phyloP scores from a whole-genome alignment of 2,888 invertebrate species.

The Orthosia incerta region DNA sequence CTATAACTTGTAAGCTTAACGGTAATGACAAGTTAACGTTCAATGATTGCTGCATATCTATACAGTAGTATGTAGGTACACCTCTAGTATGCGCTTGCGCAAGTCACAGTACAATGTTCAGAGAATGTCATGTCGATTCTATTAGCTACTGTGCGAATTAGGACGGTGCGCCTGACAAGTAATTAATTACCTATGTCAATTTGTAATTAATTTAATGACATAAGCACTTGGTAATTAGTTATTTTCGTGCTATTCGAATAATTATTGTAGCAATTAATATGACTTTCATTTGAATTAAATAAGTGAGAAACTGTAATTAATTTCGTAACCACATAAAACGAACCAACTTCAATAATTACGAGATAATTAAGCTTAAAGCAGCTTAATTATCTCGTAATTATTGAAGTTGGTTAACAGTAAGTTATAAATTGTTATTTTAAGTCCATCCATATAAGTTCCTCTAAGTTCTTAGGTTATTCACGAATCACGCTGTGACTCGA shows the following conservation, averaged over 20 bases:
- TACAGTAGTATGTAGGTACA: constrained; percentile 11
- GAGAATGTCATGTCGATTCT: constrained; percentile 31
- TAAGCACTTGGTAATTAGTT: not conserved
- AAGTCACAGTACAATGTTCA: constrained; percentile 28
- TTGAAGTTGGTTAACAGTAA: too few relatives aligned
- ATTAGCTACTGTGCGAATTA: constrained; percentile 33
- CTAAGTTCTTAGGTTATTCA: too few relatives aligned
- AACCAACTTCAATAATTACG: too few relatives aligned
- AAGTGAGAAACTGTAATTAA: too few relatives aligned
- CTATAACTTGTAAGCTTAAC: constrained; percentile 44
- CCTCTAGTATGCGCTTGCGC: constrained; percentile 44
- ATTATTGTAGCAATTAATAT: not conserved
- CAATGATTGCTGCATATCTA: constrained; percentile 47
- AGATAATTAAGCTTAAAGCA: too few relatives aligned
- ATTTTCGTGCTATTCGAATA: not conserved
- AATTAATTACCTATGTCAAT: constrained; percentile 35
- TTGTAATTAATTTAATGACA: constrained; percentile 8
- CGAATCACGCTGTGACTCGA: too few relatives aligned
- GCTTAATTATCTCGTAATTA: too few relatives aligned
- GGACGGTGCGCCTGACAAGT: constrained; percentile 30
- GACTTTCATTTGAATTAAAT: too few relatives aligned
- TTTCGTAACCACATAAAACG: too few relatives aligned
- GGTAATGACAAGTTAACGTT: constrained; percentile 49
- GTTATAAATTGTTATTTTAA: too few relatives aligned
- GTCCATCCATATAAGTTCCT: too few relatives aligned